Conservation (phyloP, 2,797 vertebrate genomes). For the Anguilla obscura region DNA sequence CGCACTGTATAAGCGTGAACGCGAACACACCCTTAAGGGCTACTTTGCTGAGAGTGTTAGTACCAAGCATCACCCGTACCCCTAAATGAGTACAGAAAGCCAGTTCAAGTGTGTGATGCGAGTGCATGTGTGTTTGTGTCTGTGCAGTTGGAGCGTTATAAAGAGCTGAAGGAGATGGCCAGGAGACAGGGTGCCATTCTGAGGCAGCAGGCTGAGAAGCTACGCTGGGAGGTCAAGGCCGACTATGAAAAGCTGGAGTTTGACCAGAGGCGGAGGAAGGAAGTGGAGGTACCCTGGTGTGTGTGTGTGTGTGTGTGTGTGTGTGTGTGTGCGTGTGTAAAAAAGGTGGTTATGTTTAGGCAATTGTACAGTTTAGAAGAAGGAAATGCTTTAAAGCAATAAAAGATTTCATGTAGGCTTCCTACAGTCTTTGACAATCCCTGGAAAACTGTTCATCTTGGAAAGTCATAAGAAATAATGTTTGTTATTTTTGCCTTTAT, state of each 20-base stretch:
- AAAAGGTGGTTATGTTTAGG: background rate
- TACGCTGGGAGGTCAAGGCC: slow-evolving; percentile 80
- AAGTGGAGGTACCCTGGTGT: slow-evolving; percentile 77
- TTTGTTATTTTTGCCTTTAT: background rate
- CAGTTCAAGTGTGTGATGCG: background rate
- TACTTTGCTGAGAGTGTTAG: background rate
- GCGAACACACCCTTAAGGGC: background rate
- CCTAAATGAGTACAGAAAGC: background rate
- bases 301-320: background rate
- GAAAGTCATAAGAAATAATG: background rate
- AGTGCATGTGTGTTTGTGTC: slow-evolving; percentile 18
- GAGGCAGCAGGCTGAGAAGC: slow-evolving; percentile 80
- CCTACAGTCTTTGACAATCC: background rate
- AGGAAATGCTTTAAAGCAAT: background rate
- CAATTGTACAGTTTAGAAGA: background rate
- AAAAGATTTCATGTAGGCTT: background rate
- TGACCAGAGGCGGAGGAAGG: slow-evolving; percentile 76
- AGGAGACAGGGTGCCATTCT: slow-evolving; percentile 76
- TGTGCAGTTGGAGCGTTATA: slow-evolving; percentile 78
- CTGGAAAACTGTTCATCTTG: background rate
- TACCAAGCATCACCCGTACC: background rate
- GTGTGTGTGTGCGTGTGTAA: background rate
- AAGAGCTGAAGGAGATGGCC: slow-evolving; percentile 80
- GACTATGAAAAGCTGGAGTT: slow-evolving; percentile 79
- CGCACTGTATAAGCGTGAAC: background rate